These are phyloP conservation scores for Callosobruchus maculatus DNA, from an alignment of 2,888 invertebrate genomes.

Conservation along the genomic window DNA sequence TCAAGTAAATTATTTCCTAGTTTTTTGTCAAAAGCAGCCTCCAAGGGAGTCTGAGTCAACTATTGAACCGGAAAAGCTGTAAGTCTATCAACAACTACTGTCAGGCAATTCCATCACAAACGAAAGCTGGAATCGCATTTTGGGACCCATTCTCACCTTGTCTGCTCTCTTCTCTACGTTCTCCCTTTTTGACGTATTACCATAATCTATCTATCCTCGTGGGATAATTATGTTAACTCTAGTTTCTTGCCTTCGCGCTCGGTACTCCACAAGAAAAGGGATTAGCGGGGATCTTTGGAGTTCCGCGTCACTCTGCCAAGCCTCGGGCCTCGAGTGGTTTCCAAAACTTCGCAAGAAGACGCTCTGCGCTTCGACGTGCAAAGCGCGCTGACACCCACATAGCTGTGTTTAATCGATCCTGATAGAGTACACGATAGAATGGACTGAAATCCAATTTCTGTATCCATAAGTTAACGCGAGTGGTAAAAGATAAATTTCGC, in stretches of 20 bases:
- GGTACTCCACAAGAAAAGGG: not conserved
- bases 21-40: too few species aligned
- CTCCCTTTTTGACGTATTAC: not conserved
- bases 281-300: not conserved
- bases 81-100: too few species aligned
- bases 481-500: too few species aligned
- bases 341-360: not conserved
- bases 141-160: not conserved
- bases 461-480: too few species aligned
- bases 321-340: not conserved
- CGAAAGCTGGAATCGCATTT: not conserved
- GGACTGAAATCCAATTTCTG: too few species aligned
- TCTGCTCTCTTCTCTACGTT: not conserved
- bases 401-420: not conserved
- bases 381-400: not conserved
- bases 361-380: not conserved
- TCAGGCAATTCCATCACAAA: too few species aligned
- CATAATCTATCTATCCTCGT: not conserved
- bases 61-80: too few species aligned
- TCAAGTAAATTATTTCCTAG: too few species aligned
- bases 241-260: not conserved
- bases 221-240: not conserved
- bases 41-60: too few species aligned
- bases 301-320: not conserved
- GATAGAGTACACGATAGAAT: too few species aligned